Conservation (phyloP, 2,797 vertebrate species). For the Synaphobranchus kaupii region DNA sequence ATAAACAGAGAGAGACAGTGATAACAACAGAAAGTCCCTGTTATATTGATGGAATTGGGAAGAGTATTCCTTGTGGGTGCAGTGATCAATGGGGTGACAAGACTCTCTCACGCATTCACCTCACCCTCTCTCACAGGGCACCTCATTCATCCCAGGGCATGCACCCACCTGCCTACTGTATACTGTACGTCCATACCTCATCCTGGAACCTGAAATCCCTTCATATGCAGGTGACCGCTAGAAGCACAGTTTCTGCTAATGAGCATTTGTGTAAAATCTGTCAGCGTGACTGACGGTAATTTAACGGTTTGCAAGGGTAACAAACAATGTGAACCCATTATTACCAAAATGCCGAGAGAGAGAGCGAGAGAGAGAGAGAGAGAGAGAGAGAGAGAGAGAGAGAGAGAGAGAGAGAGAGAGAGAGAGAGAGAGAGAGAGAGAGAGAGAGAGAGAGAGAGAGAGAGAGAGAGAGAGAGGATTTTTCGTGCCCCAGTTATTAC, state of each 20-base stretch:
- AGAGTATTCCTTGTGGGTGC: background rate
- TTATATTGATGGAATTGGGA: too few relatives aligned
- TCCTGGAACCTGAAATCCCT: background rate
- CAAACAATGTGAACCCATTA: too few relatives aligned
- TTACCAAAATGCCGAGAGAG: too few relatives aligned
- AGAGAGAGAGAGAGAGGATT: constrained; percentile 5
- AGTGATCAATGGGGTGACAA: background rate
- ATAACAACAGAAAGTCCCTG: background rate
- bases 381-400: background rate
- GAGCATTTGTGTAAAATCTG: background rate
- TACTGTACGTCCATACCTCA: background rate
- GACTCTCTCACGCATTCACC: background rate
- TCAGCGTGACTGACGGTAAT: background rate
- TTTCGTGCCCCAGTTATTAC: constrained; percentile 5
- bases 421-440: constrained; percentile 3
- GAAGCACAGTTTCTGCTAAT: background rate
- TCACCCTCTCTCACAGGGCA: background rate
- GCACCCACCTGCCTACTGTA: background rate
- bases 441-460: constrained; percentile 22
- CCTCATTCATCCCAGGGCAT: background rate
- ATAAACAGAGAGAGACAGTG: background rate
- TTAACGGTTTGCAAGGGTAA: background rate
- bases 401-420: constrained; percentile 21
- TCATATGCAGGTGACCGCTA: background rate
- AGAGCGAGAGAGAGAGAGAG: background rate